Evolutionary conservation across 2,113 vertebrate genomes (phyloP), one percentile per base, ranked within the genome.

Genomic region (Oryzias curvinotus): DNA sequence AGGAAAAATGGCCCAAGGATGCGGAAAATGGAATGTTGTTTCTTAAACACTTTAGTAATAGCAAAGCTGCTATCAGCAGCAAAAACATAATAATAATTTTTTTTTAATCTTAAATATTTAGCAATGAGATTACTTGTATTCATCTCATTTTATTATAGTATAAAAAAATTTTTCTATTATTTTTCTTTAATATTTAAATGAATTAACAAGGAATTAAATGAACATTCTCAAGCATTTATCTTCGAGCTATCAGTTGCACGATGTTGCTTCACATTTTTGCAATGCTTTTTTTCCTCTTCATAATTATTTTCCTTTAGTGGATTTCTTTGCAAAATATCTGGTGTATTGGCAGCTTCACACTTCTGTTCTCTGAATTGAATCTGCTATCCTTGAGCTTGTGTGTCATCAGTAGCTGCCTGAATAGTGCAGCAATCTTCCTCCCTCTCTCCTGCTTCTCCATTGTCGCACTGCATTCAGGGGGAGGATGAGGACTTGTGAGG

Each of bases 361-460:
- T 68, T 77, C 63, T 71, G 52, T 74, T 70, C 72, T 83, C 61
- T 48, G 64, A 65, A 72, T 67, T 81, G 65, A 82, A 79, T 75
- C 67, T 49, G 54, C 78, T 71, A 73, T 84, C 89, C 90, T 90
- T 91, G 87, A 91, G 77, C 76, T 79, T 68, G 71, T 79, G 80
- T 78, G 68, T 60, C 52, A 36, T 82, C 73, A 67, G 71, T 63
- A 76, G 78, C 73, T 74, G 82, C 71, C 66, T 81, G 77, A 88
- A 85, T 73, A 81, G 73, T 43, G 51, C 59, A 41, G 76, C 77
- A 81, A 61, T 83, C 77, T 86, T 83, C 80, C 74, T 78, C 76
- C 71, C 67, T 77, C 76, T 83, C 46, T 57, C 57, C 73, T 47
- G 68, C 66, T 67, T 71, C 80, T 77, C 64, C 62, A 84, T 88